Conservation (phyloP, 1,140 invertebrate species). For the Trichonephila clavipes region DNA sequence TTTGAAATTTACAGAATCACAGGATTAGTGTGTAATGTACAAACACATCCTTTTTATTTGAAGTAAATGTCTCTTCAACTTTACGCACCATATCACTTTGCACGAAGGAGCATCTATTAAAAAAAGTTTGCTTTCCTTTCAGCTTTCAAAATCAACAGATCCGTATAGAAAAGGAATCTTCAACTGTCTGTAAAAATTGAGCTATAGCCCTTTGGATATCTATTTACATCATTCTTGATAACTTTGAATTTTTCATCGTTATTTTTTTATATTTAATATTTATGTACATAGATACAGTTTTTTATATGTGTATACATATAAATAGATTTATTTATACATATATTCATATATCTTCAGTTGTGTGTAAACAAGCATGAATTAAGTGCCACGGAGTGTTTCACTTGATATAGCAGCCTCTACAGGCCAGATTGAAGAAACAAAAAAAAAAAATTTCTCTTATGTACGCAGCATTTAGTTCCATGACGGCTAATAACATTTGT, state of each 20-base stretch:
- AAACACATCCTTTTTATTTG: neutral
- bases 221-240: conserved; percentile 32
- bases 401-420: conserved; percentile 3
- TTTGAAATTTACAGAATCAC: conserved; percentile 13
- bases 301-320: conserved; percentile 30
- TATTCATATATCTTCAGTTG: conserved; percentile 10
- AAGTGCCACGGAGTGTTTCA: conserved; percentile 11
- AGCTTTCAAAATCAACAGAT: neutral
- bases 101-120: neutral
- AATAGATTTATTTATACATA: neutral
- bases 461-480: neutral
- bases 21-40: neutral
- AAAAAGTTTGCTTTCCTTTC: neutral
- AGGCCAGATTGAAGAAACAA: neutral
- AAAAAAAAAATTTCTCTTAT: neutral
- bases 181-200: conserved; percentile 36
- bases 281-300: neutral
- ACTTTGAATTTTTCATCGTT: conserved; percentile 32
- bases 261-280: neutral
- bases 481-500: conserved; percentile 29
- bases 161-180: conserved; percentile 5
- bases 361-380: neutral
- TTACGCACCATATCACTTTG: neutral
- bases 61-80: neutral
- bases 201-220: conserved; percentile 26